phyloP scores from a whole-genome alignment of 2,797 vertebrate genomes.

The Rhincodon typus region DNA sequence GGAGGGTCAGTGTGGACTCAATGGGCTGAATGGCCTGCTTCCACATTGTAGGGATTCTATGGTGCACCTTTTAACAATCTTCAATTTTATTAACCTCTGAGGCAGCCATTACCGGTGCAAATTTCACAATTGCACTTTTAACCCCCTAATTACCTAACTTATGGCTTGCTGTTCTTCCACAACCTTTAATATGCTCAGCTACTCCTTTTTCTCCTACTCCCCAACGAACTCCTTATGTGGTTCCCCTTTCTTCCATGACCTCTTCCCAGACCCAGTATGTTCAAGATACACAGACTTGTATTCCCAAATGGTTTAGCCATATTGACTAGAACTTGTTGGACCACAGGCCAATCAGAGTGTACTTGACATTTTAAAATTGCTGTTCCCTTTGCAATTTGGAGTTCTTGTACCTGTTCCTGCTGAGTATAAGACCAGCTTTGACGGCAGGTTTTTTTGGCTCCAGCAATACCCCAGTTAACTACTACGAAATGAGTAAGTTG shows the following conservation, averaged over 20 bases:
- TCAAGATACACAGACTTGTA: neutral
- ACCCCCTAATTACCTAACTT: neutral
- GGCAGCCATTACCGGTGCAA: neutral
- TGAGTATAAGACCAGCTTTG: no score
- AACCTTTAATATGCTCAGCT: neutral
- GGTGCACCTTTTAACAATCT: neutral
- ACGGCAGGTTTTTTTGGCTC: no score
- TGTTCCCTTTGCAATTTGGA: no score
- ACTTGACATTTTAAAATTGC: no score
- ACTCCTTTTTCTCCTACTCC: neutral
- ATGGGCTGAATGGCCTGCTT: no score
- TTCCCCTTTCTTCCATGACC: neutral
- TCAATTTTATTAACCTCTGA: neutral
- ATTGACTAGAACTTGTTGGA: neutral
- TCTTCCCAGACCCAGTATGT: neutral
- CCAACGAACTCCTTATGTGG: neutral
- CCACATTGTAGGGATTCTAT: no score
- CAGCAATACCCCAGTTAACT: no score
- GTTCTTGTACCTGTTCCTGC: no score
- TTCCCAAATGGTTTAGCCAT: neutral
- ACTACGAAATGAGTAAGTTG: no score
- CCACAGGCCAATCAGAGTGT: neutral
- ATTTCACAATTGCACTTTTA: neutral
- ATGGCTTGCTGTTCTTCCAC: neutral
- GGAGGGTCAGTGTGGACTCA: no score